Base-by-base conservation (phyloP, 2,797 vertebrate genomes). In the Petrocephalus sullivani region DNA sequence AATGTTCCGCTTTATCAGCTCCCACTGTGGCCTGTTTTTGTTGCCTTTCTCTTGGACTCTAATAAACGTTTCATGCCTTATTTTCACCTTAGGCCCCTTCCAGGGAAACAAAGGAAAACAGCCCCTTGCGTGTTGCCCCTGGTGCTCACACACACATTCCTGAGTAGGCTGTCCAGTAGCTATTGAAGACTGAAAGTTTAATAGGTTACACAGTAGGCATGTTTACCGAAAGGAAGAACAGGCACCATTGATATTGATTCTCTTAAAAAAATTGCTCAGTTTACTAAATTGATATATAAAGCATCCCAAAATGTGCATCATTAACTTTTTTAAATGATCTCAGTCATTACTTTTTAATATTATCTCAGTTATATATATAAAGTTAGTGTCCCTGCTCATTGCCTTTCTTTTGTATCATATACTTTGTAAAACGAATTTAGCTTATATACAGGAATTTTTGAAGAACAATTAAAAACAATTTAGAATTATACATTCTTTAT, bases 1-100 rank as follows among this genome's bases (percentile, higher is more conserved):
- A 71, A 87, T 87, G 78, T 89, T 89, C 78, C 60, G 21, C 86
- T 87, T 89, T 49, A 49, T 83, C 75, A 84, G 78, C 75, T 86
- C 85, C 21, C 21, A 60, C 75, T 61, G 49, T 49, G 46, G 49
- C 78, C 19, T 57, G 81, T 58, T 87, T 57, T 64, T 85, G 53
- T 87, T 87, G 58, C 49, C 58, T 67, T 89, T 85, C 60, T 71
- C 51, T 87, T 87, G 81, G n/a, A 54, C 86, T 87, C 78, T 71
- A 89, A 87, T 87, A 60, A 87, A 67, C 23, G 37, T 85, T 85
- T 85, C 81, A 64, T 87, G 88, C 75, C 49, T 33, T 85, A 67
- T 85, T 88, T 84, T 67, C 86, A 87, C 64, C 71, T 16, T 0
- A 75, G 16, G 71, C 51, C 28, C n/a, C 56, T 57, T 84, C 75